Percentiles rank a stretch among this genome's conserved stretches.
These are phyloP conservation scores for Agonopterix heracliana DNA, from an alignment of 2,888 invertebrate genomes.

Conservation along the genomic window DNA sequence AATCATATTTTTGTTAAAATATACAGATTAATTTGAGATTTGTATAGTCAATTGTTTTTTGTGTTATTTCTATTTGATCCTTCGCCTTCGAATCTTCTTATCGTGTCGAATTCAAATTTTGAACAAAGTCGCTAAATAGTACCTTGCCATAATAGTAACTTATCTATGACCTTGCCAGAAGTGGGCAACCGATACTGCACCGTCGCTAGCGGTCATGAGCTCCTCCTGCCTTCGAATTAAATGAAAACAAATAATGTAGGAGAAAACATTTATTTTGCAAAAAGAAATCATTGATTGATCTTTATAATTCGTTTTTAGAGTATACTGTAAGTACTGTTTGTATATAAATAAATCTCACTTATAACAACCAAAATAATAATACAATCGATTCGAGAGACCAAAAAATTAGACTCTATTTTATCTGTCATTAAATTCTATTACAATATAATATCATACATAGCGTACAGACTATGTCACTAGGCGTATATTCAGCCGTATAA, in stretches of 20 bases:
- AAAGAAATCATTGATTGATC: constrained; percentile 56
- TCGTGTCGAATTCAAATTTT: no score
- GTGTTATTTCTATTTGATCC: no score
- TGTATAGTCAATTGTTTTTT: no score
- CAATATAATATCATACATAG: constrained; percentile 54
- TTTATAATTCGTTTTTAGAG: constrained; percentile 72
- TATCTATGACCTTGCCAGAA: no score
- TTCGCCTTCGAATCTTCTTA: no score
- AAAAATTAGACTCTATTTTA: constrained; percentile 41
- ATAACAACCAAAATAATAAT: constrained; percentile 69
- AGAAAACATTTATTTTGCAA: constrained; percentile 72
- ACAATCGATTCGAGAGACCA: constrained; percentile 72
- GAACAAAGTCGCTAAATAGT: no score
- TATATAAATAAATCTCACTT: constrained; percentile 76
- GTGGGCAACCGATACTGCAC: no score
- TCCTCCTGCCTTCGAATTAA: no score
- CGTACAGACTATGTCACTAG: constrained; percentile 19
- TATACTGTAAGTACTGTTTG: constrained; percentile 71
- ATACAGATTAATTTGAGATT: no score
- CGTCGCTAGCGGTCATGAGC: no score
- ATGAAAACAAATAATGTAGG: constrained; percentile 29
- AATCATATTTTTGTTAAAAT: no score
- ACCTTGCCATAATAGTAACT: no score
- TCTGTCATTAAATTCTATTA: constrained; percentile 10
- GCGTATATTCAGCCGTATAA: constrained; percentile 29